These are phyloP conservation scores for Tychaedon coryphoeus DNA, from an alignment of 2,113 vertebrate species.

Conservation along the genomic window DNA sequence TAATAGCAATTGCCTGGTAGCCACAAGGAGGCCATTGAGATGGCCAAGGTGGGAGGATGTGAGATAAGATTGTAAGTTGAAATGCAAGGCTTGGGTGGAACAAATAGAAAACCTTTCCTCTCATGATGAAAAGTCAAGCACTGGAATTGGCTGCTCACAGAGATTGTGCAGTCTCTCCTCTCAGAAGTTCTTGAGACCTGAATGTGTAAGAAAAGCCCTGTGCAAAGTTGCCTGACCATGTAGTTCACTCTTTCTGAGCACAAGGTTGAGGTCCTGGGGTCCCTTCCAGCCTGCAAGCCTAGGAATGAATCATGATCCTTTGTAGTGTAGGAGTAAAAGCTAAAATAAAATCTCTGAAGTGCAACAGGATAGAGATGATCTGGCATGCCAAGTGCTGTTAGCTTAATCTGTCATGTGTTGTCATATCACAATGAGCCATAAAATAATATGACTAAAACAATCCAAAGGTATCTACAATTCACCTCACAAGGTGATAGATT, in stretches of 20 bases:
- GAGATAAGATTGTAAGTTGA: neutral
- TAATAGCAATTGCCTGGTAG: neutral
- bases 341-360: neutral
- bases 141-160: neutral
- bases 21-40: neutral
- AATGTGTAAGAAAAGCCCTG: neutral
- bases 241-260: neutral
- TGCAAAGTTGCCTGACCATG: neutral
- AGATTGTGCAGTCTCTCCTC: neutral
- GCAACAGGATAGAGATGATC: neutral
- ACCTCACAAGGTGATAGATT: neutral
- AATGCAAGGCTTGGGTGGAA: neutral
- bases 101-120: neutral
- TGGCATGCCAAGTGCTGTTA: neutral
- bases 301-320: neutral
- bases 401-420: neutral
- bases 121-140: neutral
- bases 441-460: neutral
- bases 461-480: neutral
- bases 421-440: neutral
- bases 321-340: neutral
- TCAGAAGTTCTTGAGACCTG: neutral
- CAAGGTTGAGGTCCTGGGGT: neutral
- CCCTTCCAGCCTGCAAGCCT: neutral
- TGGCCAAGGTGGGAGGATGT: neutral